Evolutionary conservation across 2,888 invertebrate genomes (phyloP).

Genomic region (Lycia hirtaria): DNA sequence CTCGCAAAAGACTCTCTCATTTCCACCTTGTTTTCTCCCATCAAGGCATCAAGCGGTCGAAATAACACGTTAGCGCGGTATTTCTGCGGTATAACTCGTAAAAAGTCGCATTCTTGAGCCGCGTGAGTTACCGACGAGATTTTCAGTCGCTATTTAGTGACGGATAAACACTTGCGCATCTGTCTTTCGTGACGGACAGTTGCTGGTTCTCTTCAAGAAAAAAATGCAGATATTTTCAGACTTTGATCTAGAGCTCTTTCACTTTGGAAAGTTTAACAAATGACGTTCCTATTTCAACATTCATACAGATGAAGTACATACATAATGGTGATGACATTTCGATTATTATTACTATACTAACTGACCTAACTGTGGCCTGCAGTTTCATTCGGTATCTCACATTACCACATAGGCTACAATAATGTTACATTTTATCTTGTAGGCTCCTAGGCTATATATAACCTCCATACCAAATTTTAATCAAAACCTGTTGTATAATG

Average conservation of each 20-base stretch:
- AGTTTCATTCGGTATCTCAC: too few relatives aligned
- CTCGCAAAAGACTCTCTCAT: slow-evolving; percentile 56
- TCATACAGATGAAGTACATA: too few relatives aligned
- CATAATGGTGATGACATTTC: too few relatives aligned
- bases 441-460: too few relatives aligned
- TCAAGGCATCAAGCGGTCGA: slow-evolving; percentile 61
- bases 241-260: too few relatives aligned
- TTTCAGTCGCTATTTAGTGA: slow-evolving; percentile 62
- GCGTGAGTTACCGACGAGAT: slow-evolving; percentile 54
- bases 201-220: slow-evolving; percentile 58
- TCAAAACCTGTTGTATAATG: too few relatives aligned
- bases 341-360: too few relatives aligned
- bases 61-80: slow-evolving; percentile 57
- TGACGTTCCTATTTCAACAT: too few relatives aligned
- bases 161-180: slow-evolving; percentile 53
- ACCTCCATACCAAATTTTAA: too few relatives aligned
- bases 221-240: slow-evolving; percentile 58
- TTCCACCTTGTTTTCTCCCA: slow-evolving; percentile 64
- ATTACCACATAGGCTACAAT: too few relatives aligned
- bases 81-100: slow-evolving; percentile 57
- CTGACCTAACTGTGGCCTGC: too few relatives aligned
- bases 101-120: slow-evolving; percentile 56
- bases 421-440: too few relatives aligned
- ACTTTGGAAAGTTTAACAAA: neutral
- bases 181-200: slow-evolving; percentile 66